Evolutionary conservation across 1,140 invertebrate species (phyloP).

Genomic region (Cylas formicarius): DNA sequence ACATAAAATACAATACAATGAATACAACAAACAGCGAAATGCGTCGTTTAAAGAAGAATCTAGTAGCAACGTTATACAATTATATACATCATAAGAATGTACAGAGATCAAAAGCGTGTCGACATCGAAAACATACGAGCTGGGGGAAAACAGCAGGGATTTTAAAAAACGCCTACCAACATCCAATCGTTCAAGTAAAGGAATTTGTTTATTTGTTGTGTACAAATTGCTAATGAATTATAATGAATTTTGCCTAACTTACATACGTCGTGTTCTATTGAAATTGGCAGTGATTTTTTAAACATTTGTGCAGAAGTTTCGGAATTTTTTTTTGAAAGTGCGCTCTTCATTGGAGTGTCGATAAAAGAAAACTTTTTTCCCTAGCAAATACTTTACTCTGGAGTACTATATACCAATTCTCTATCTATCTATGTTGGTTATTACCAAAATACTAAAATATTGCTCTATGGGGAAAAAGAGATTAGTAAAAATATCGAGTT

Average conservation of each 20-base stretch:
- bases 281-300: conserved; percentile 35
- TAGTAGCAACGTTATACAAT: conserved; percentile 21
- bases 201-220: conserved; percentile 11
- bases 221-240: conserved; percentile 24
- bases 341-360: too few relatives aligned
- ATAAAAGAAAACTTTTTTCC: too few relatives aligned
- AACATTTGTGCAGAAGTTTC: conserved; percentile 29
- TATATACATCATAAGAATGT: conserved; percentile 30
- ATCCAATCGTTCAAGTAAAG: too few relatives aligned
- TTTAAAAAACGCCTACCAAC: conserved; percentile 15
- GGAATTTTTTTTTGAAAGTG: too few relatives aligned
- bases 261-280: too few relatives aligned
- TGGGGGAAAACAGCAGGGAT: conserved; percentile 15
- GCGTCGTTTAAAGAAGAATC: conserved; percentile 21
- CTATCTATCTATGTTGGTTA: too few relatives aligned
- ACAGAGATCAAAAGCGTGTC: conserved; percentile 25
- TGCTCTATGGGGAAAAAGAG: too few relatives aligned
- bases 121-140: conserved; percentile 24
- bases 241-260: conserved; percentile 34
- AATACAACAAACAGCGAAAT: conserved; percentile 30
- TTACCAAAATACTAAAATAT: too few relatives aligned
- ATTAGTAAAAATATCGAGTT: too few relatives aligned
- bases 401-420: too few relatives aligned
- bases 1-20: conserved; percentile 29
- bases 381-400: too few relatives aligned